A percentile compares a stretch with the other conserved stretches of the same genome.
These are phyloP conservation scores for Columbina picui DNA, from an alignment of 2,113 vertebrate genomes.

Conservation along the genomic window DNA sequence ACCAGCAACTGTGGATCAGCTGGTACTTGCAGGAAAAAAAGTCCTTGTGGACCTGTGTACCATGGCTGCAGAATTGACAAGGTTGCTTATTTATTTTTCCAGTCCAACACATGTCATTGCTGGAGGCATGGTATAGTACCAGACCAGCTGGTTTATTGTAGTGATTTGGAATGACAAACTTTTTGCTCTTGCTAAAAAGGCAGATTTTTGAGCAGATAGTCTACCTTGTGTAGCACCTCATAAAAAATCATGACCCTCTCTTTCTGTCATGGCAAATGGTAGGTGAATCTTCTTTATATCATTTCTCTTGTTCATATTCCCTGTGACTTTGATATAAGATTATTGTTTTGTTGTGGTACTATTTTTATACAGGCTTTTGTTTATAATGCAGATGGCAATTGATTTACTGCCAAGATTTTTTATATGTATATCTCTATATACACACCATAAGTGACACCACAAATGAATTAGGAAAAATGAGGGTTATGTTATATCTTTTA, in stretches of 20 bases:
- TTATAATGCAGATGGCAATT: neutral
- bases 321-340: neutral
- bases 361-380: neutral
- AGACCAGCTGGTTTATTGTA: neutral
- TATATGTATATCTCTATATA: neutral
- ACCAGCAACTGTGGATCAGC: neutral
- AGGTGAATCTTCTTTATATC: neutral
- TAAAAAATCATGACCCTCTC: neutral
- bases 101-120: neutral
- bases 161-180: neutral
- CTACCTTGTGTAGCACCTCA: neutral
- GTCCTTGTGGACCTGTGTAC: neutral
- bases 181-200: neutral
- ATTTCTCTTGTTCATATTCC: neutral
- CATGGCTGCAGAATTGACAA: neutral
- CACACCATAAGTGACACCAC: neutral
- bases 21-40: neutral
- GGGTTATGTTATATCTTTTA: neutral
- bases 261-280: neutral
- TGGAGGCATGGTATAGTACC: neutral
- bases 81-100: neutral
- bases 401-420: neutral
- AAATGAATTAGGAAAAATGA: neutral
- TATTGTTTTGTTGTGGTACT: neutral
- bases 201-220: neutral